phyloP scores from a whole-genome alignment of 2,888 invertebrate species.

The Stramonita haemastoma region DNA sequence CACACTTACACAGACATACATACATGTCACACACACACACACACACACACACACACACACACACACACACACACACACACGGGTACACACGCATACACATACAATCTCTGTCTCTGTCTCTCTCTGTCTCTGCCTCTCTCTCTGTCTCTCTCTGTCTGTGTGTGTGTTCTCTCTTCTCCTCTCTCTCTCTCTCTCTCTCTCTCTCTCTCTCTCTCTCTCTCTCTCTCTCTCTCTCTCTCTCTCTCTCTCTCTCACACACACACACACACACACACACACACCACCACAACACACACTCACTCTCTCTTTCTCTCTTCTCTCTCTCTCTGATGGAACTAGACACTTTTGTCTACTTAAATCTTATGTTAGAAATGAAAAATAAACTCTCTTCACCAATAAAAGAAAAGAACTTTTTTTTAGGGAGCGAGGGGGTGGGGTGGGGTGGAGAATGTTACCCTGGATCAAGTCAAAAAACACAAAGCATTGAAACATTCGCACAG shows the following conservation, averaged over 20 bases:
- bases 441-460: too few species aligned
- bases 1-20: background rate
- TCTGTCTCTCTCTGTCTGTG: slow-evolving; percentile 2
- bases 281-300: too few species aligned
- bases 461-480: too few species aligned
- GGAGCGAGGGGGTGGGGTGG: too few species aligned
- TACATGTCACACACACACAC: background rate
- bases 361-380: too few species aligned
- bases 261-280: too few species aligned
- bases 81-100: background rate
- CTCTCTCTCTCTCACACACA: background rate
- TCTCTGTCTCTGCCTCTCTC: background rate
- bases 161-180: background rate
- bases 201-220: background rate
- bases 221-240: background rate
- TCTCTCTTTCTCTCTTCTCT: too few species aligned
- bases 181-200: slow-evolving; percentile 10
- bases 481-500: too few species aligned
- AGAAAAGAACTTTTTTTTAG: too few species aligned
- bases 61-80: slow-evolving; percentile 5
- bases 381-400: too few species aligned
- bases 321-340: too few species aligned
- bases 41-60: slow-evolving; percentile 14
- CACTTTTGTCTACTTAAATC: too few species aligned
- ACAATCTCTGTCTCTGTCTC: background rate